Percentiles rank a stretch among this genome's conserved stretches.
These are phyloP conservation scores for Siniperca chuatsi DNA, from an alignment of 2,113 vertebrate genomes.

Conservation along the genomic window DNA sequence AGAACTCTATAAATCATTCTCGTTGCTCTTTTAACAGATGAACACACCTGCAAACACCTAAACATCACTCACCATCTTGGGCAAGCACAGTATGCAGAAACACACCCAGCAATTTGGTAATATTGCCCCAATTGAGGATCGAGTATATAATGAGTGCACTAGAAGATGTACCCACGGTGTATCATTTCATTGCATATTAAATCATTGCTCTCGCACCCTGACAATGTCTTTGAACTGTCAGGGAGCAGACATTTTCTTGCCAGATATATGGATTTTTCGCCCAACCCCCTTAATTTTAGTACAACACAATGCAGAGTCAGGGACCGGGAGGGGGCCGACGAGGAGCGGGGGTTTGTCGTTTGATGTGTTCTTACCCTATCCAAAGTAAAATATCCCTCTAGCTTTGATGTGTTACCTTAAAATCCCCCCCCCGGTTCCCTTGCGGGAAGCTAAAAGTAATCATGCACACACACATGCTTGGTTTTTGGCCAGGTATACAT, in stretches of 20 bases:
- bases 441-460: conserved; percentile 48
- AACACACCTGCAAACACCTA: conserved; percentile 68
- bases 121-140: conserved; percentile 62
- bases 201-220: conserved; percentile 59
- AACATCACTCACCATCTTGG: conserved; percentile 57
- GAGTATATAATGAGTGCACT: conserved; percentile 49
- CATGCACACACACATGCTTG: conserved; percentile 28
- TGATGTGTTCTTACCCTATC: conserved; percentile 78
- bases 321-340: background rate
- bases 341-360: conserved; percentile 52
- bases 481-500: conserved; percentile 38
- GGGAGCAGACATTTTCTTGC: conserved; percentile 58
- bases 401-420: conserved; percentile 80
- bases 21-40: conserved; percentile 42
- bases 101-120: conserved; percentile 73
- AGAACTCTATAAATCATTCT: conserved; percentile 65
- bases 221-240: conserved; percentile 80
- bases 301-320: conserved; percentile 68
- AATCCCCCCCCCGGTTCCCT: conserved; percentile 20
- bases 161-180: conserved; percentile 46
- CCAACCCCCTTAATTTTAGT: conserved; percentile 73
- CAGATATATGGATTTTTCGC: conserved; percentile 75
- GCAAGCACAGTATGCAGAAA: conserved; percentile 29
- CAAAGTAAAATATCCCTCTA: conserved; percentile 68
- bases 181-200: conserved; percentile 73